Conservation (phyloP, 2,113 vertebrate species). For the Taxidea taxus region DNA sequence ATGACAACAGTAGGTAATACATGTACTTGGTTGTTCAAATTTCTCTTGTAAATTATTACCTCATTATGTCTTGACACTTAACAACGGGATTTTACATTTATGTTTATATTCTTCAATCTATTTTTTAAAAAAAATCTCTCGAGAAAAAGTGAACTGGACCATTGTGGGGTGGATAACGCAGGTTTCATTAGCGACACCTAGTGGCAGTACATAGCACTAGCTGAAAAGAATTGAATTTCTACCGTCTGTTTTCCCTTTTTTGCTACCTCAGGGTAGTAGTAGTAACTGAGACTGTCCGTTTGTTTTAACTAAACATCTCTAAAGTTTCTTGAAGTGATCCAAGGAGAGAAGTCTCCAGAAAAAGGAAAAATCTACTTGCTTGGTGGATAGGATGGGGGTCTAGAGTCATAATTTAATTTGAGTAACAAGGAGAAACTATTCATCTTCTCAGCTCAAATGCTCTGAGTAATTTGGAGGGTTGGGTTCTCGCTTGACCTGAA, state of each 20-base stretch:
- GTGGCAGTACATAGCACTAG: not conserved
- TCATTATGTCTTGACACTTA: not conserved
- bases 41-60: not conserved
- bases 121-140: not conserved
- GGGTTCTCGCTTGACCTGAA: not conserved
- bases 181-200: conserved; percentile 48
- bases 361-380: not conserved
- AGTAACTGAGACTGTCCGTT: not conserved
- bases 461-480: not conserved
- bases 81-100: conserved; percentile 4
- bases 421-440: not conserved
- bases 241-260: not conserved
- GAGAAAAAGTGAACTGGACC: not conserved
- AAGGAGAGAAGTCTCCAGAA: not conserved
- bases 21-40: not conserved
- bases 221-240: not conserved
- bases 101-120: not conserved
- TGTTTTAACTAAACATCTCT: not conserved
- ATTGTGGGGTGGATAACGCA: not conserved
- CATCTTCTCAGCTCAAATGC: not conserved
- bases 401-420: conserved; percentile 13
- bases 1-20: not conserved
- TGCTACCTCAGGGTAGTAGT: not conserved
- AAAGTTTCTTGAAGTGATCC: not conserved
- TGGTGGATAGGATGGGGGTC: not conserved